Percentiles rank a stretch among this genome's conserved stretches.
Evolutionary conservation across 2,888 invertebrate species (phyloP).

Genomic region (Alcis repandata): DNA sequence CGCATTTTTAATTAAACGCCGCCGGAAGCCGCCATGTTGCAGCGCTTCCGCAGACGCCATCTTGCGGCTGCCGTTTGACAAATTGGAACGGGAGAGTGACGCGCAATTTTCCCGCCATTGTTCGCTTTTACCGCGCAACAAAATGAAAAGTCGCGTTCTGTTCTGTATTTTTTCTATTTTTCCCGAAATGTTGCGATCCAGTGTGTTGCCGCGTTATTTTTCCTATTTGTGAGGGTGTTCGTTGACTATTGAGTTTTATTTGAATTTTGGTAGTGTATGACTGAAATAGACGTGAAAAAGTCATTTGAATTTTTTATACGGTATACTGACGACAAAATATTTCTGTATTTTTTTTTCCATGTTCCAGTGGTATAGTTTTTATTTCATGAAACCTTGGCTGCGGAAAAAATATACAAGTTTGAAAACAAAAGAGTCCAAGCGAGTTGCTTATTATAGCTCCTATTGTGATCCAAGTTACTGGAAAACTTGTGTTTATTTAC

Average conservation of each 20-base stretch:
- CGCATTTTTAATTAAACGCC: constrained; percentile 84
- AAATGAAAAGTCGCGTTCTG: constrained; percentile 84
- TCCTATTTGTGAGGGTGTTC: constrained; percentile 67
- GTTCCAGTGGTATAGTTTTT: constrained; percentile 10
- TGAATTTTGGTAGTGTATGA: constrained; percentile 61
- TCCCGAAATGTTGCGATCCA: constrained; percentile 70
- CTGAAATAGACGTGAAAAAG: constrained; percentile 50
- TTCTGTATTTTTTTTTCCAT: constrained; percentile 3
- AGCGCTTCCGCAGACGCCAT: constrained; percentile 78
- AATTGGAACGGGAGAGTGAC: constrained; percentile 86
- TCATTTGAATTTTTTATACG: constrained; percentile 45
- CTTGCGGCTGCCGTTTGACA: constrained; percentile 84
- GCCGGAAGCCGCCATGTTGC: constrained; percentile 80
- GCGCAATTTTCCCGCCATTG: constrained; percentile 86
- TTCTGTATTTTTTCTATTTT: constrained; percentile 70
- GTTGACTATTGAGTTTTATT: constrained; percentile 74
- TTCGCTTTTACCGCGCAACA: constrained; percentile 83
- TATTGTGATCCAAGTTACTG: constrained; percentile 11
- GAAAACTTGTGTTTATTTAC: constrained; percentile 6
- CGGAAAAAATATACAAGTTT: neutral
- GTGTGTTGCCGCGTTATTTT: constrained; percentile 61
- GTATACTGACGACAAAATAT: constrained; percentile 23
- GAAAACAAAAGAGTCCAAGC: constrained; percentile 16
- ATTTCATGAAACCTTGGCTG: neutral
- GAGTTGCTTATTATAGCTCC: constrained; percentile 10